Evolutionary conservation across 92 coral and sea anemone species (phyloP).

Genomic region (Desmophyllum pertusum): DNA sequence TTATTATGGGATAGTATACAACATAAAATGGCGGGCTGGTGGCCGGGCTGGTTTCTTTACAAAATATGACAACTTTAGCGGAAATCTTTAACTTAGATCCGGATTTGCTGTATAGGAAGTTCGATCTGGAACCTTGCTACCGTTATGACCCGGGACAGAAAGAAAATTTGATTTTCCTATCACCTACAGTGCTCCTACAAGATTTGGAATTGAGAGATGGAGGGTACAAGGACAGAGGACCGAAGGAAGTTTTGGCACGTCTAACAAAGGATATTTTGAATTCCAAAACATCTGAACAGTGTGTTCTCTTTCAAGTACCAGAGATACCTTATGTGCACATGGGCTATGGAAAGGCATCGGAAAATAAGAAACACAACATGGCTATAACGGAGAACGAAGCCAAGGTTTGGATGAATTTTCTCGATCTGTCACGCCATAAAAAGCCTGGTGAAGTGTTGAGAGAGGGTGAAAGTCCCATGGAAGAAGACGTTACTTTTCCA

Average conservation of each 20-base stretch:
- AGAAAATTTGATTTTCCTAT: constrained; percentile 44
- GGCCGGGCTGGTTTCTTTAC: too few species aligned
- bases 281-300: background rate
- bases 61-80: background rate
- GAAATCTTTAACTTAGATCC: background rate
- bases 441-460: background rate
- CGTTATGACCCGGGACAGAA: constrained; percentile 14
- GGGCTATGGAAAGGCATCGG: background rate
- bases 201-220: constrained; percentile 21
- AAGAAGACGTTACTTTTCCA: background rate
- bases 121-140: constrained; percentile 16
- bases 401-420: background rate
- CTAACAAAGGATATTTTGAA: constrained; percentile 1
- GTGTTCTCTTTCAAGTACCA: background rate
- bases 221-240: constrained; percentile 36
- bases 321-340: background rate
- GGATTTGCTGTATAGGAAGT: constrained; percentile 2
- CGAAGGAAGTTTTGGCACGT: constrained; percentile 35
- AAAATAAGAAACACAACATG: background rate
- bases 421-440: background rate
- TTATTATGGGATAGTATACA: too few species aligned
- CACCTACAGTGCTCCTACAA: constrained; percentile 36
- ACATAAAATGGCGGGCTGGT: too few species aligned
- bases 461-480: background rate
- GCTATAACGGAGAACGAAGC: background rate